These are phyloP conservation scores for Coptodon bakossiorum DNA, from an alignment of 2,113 vertebrate species.

Conservation along the genomic window DNA sequence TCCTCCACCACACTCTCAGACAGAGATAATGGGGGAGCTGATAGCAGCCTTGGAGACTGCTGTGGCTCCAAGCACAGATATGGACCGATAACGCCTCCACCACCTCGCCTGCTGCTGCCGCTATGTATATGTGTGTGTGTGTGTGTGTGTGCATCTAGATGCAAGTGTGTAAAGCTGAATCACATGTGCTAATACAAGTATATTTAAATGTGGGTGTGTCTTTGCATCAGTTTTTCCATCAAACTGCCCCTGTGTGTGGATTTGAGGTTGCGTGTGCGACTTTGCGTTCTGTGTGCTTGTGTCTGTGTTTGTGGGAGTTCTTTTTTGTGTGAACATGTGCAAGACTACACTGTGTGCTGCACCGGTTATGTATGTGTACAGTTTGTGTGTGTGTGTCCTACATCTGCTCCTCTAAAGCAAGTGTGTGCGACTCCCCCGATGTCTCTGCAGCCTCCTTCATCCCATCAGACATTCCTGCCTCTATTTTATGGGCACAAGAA, in stretches of 20 bases:
- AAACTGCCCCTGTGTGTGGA: neutral
- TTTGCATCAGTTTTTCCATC: neutral
- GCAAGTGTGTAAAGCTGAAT: neutral
- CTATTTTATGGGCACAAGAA: constrained; percentile 65
- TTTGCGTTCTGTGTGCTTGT: neutral
- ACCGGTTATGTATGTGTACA: neutral
- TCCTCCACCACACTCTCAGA: constrained; percentile 75
- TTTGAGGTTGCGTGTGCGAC: neutral
- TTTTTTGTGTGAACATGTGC: neutral
- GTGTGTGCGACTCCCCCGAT: constrained; percentile 16
- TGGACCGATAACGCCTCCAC: constrained; percentile 88
- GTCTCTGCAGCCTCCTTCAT: constrained; percentile 52
- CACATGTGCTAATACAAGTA: neutral
- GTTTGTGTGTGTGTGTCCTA: constrained; percentile 15
- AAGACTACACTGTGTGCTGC: neutral
- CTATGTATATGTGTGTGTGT: neutral
- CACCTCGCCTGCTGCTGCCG: constrained; percentile 70
- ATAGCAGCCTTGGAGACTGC: constrained; percentile 95
- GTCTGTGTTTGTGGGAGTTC: neutral
- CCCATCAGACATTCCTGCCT: constrained; percentile 64
- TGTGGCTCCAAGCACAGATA: constrained; percentile 86
- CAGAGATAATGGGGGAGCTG: constrained; percentile 93
- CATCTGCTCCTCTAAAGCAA: constrained; percentile 45
- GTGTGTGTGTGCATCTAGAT: neutral
- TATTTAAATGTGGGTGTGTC: neutral